Evolutionary conservation across 2,888 invertebrate genomes (phyloP).

Genomic region (Tiphia femorata): DNA sequence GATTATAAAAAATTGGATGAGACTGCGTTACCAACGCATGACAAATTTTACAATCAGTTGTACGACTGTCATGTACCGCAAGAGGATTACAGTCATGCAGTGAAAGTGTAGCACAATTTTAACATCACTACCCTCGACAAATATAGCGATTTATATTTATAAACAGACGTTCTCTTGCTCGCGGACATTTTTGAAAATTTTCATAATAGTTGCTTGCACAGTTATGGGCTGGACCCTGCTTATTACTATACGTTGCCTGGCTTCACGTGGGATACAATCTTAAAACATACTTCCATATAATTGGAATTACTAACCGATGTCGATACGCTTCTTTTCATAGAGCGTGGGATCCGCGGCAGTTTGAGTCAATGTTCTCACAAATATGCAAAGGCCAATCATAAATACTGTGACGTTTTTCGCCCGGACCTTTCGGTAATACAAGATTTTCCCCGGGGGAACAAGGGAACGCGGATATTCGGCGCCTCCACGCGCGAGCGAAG

Average conservation of each 20-base stretch:
- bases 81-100: too few relatives aligned
- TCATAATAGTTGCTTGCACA: slow-evolving; percentile 6
- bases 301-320: not conserved
- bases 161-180: slow-evolving; percentile 52
- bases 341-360: slow-evolving; percentile 24
- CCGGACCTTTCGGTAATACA: too few relatives aligned
- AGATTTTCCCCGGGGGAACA: too few relatives aligned
- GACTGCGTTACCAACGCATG: too few relatives aligned
- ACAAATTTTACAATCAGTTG: too few relatives aligned
- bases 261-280: slow-evolving; percentile 21
- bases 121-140: too few relatives aligned
- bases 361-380: slow-evolving; percentile 28
- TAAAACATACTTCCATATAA: not conserved
- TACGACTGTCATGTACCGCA: too few relatives aligned
- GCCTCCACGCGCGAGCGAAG: too few relatives aligned
- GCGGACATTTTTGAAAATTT: slow-evolving; percentile 22
- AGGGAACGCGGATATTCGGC: too few relatives aligned
- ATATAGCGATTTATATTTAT: too few relatives aligned
- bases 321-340: slow-evolving; percentile 20
- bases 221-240: slow-evolving; percentile 18
- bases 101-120: too few relatives aligned
- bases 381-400: slow-evolving; percentile 38
- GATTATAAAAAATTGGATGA: slow-evolving; percentile 18
- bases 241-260: slow-evolving; percentile 30
- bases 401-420: slow-evolving; percentile 29